A percentile compares a stretch with the other conserved stretches of the same genome.
phyloP scores from a whole-genome alignment of 2,797 vertebrate genomes.

The Microctenopoma stevenorrisi region DNA sequence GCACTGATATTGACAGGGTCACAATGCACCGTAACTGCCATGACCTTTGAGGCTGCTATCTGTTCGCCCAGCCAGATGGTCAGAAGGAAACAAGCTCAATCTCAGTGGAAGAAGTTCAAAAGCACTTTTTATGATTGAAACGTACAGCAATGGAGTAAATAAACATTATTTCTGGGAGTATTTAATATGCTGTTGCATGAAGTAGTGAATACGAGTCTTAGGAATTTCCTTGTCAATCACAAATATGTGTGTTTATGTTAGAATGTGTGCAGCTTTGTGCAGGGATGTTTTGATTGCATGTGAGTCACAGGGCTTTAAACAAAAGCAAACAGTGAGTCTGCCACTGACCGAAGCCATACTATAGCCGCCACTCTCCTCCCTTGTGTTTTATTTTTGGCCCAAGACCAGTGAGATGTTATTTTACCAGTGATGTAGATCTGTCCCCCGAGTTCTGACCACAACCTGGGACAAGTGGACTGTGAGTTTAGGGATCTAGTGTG shows the following conservation, averaged over 20 bases:
- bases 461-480: conserved; percentile 57
- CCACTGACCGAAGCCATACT: conserved; percentile 28
- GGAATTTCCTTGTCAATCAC: conserved; percentile 50
- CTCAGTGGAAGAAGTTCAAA: neutral
- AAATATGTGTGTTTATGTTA: conserved; percentile 51
- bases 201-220: conserved; percentile 18
- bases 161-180: conserved; percentile 14
- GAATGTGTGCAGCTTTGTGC: conserved; percentile 41
- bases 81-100: conserved; percentile 4
- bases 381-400: conserved; percentile 69
- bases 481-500: conserved; percentile 57
- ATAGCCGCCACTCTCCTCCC: conserved; percentile 47
- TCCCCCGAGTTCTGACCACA: conserved; percentile 51
- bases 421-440: conserved; percentile 55
- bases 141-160: conserved; percentile 2
- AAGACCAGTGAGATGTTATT: conserved; percentile 65
- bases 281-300: conserved; percentile 62
- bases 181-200: neutral
- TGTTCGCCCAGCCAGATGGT: conserved; percentile 67
- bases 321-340: conserved; percentile 64
- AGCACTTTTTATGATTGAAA: neutral
- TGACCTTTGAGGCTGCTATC: conserved; percentile 63
- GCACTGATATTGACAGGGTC: conserved; percentile 68
- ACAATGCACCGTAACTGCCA: conserved; percentile 34
- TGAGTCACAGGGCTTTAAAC: conserved; percentile 45